Evolutionary conservation across 2,113 vertebrate species (phyloP).

Genomic region (Eurystomus gularis): DNA sequence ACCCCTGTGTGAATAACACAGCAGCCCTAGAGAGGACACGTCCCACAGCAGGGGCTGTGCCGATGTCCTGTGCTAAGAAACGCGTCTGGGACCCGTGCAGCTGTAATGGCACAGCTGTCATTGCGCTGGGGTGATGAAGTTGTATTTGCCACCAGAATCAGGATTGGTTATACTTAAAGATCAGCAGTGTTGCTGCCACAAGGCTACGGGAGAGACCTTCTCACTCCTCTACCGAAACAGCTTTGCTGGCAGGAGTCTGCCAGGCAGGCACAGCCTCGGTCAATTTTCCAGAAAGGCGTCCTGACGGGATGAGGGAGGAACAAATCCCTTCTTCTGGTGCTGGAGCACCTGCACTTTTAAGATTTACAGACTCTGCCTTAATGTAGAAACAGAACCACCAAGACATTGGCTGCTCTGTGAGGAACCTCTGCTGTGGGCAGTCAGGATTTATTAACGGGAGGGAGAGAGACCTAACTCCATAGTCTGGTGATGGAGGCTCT

Average conservation of each 20-base stretch:
- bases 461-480: background rate
- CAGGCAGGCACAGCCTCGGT: background rate
- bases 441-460: background rate
- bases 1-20: background rate
- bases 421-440: background rate
- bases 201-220: background rate
- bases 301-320: background rate
- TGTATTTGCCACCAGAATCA: background rate
- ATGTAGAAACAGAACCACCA: background rate
- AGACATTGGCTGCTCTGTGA: background rate
- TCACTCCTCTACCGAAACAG: rapidly evolving
- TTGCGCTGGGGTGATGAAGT: background rate
- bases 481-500: background rate
- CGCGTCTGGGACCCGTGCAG: background rate
- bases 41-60: background rate
- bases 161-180: background rate
- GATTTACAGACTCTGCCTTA: background rate
- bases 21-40: background rate
- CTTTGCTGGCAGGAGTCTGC: background rate
- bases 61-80: background rate
- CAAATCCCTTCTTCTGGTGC: background rate
- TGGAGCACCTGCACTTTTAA: background rate
- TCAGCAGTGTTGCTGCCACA: background rate
- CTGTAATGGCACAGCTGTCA: background rate
- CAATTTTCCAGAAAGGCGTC: background rate